A percentile compares a stretch with the other conserved stretches of the same genome.
Evolutionary conservation across 2,888 invertebrate species (phyloP).

Genomic region (Euplagia quadripunctaria): DNA sequence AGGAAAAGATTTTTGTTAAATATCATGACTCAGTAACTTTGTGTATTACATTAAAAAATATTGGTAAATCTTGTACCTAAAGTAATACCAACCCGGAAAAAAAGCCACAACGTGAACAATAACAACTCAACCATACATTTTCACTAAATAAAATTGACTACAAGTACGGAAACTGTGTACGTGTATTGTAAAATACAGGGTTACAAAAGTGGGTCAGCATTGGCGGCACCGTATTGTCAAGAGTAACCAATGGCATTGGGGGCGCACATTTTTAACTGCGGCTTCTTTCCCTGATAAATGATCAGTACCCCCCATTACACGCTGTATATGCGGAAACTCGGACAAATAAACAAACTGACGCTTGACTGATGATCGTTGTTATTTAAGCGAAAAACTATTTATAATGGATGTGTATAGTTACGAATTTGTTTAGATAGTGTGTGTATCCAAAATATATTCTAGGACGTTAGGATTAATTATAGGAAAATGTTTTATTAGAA

Average conservation of each 20-base stretch:
- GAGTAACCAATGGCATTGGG: conserved; percentile 1
- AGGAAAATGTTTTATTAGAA: no score
- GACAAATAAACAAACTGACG: conserved; percentile 1
- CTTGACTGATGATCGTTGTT: conserved; percentile 2
- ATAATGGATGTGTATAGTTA: neutral
- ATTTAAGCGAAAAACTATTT: neutral
- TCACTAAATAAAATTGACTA: conserved; percentile 8
- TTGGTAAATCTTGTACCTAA: neutral
- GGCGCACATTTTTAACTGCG: conserved; percentile 5
- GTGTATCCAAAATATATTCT: no score
- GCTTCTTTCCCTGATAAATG: conserved; percentile 4
- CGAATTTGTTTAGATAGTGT: neutral
- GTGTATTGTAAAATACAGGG: conserved; percentile 3
- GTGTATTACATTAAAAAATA: neutral
- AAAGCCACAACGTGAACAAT: neutral
- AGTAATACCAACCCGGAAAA: neutral
- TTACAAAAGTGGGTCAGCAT: conserved; percentile 6
- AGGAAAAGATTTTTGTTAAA: no score
- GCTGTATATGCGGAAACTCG: neutral
- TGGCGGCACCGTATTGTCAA: neutral
- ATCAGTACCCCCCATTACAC: neutral
- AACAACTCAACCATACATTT: conserved; percentile 1
- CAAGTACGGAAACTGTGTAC: conserved; percentile 7
- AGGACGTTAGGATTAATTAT: no score
- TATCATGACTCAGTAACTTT: neutral